Conservation (phyloP, 2,888 invertebrate species). For the Sesia bembeciformis region DNA sequence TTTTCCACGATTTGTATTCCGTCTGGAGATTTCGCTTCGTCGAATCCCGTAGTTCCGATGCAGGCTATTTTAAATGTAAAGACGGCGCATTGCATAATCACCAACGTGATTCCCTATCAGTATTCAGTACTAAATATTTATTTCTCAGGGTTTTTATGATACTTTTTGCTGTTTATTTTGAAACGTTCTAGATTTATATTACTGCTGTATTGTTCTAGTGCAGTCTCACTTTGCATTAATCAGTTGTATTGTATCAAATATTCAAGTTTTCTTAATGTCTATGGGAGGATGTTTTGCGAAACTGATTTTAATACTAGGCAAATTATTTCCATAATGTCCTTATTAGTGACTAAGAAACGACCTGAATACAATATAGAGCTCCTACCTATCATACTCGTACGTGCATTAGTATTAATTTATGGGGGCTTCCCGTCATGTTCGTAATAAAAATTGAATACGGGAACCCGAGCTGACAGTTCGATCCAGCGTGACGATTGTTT, state of each 20-base stretch:
- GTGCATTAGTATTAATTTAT: no score
- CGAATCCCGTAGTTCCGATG: slow-evolving; percentile 59
- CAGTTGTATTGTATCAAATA: not conserved
- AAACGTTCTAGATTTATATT: not conserved
- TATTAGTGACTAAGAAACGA: no score
- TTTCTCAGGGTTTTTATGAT: slow-evolving; percentile 47
- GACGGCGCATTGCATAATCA: slow-evolving; percentile 67
- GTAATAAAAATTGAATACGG: slow-evolving; percentile 13
- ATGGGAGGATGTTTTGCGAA: no score
- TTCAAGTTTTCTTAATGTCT: no score
- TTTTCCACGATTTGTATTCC: slow-evolving; percentile 68
- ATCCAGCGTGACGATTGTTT: slow-evolving; percentile 56
- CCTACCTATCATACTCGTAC: no score
- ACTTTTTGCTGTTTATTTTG: slow-evolving; percentile 15
- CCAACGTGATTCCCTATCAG: slow-evolving; percentile 65
- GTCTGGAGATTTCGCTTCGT: slow-evolving; percentile 57
- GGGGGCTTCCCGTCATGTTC: not conserved
- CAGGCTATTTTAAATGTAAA: slow-evolving; percentile 69
- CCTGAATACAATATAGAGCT: no score
- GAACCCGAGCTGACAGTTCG: slow-evolving; percentile 33
- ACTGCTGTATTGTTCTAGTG: not conserved
- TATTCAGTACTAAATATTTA: slow-evolving; percentile 67
- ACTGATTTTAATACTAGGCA: no score
- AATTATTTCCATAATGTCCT: no score
- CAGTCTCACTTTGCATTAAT: not conserved